Evolutionary conservation across 1,140 invertebrate species (phyloP).

Genomic region (Macrobrachium rosenbergii): DNA sequence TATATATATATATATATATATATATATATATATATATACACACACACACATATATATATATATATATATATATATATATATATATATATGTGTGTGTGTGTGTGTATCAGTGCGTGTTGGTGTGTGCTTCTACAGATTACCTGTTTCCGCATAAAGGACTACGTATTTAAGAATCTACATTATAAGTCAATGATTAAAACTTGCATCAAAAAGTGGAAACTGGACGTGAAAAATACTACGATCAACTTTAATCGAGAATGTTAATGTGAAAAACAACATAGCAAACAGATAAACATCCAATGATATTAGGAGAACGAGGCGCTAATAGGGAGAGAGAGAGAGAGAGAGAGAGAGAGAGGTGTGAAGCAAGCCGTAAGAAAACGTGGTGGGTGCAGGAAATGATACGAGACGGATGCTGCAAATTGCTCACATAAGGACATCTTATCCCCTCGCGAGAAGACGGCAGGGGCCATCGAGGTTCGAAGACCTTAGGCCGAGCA

Average conservation of each 20-base stretch:
- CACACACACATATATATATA: conserved; percentile 17
- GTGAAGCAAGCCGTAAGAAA: background rate
- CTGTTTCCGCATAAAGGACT: background rate
- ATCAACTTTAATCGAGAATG: no score
- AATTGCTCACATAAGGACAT: no score
- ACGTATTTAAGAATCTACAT: no score
- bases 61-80: conserved; percentile 26
- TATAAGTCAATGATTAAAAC: no score
- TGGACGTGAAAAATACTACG: no score
- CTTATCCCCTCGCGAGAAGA: no score
- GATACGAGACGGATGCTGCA: background rate
- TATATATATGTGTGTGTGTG: conserved; percentile 35
- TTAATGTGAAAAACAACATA: no score
- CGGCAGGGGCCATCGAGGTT: no score
- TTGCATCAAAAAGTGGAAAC: no score
- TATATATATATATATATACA: conserved; percentile 28
- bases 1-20: conserved; percentile 16
- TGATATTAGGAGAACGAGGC: no score
- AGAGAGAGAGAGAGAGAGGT: conserved; percentile 16
- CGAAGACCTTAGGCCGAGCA: no score
- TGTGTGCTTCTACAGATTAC: background rate
- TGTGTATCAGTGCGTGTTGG: conserved; percentile 19
- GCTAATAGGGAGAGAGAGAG: background rate
- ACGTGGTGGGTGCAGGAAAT: background rate
- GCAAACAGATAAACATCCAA: no score